phyloP scores from a whole-genome alignment of 53 echinoderm and acorn worm genomes.

The Apostichopus leukothele region DNA sequence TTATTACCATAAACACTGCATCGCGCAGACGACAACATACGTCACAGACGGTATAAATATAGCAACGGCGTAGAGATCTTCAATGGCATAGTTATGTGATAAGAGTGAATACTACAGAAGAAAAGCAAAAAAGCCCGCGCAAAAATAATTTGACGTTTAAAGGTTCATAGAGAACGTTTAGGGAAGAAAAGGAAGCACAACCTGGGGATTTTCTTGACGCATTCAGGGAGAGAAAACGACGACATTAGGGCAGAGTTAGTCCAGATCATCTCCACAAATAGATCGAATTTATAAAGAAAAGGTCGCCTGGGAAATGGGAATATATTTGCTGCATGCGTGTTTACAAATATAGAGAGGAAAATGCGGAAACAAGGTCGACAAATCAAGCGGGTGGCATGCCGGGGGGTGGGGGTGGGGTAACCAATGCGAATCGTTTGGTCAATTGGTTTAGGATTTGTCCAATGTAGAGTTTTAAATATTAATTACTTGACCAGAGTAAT shows the following conservation, averaged over 20 bases:
- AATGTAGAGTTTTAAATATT: too few species aligned
- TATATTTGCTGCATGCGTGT: too few species aligned
- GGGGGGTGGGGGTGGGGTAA: too few species aligned
- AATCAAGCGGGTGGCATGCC: too few species aligned
- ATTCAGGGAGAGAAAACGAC: background rate
- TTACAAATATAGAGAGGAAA: too few species aligned
- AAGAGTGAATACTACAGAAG: background rate
- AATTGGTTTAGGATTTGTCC: too few species aligned
- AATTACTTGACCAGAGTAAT: too few species aligned
- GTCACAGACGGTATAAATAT: slow-evolving; percentile 39
- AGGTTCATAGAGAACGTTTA: background rate
- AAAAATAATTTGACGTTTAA: slow-evolving; percentile 28
- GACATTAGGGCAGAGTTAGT: background rate
- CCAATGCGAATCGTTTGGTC: too few species aligned
- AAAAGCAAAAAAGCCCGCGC: slow-evolving; percentile 10
- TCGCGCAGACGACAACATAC: slow-evolving; percentile 34
- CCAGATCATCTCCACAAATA: background rate
- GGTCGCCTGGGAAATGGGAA: too few species aligned
- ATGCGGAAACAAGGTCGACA: too few species aligned
- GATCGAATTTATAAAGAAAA: background rate
- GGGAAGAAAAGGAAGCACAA: background rate
- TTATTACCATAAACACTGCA: slow-evolving; percentile 43
- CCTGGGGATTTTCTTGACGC: background rate
- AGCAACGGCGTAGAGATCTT: slow-evolving; percentile 8
- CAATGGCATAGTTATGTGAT: slow-evolving; percentile 24